A percentile compares a stretch with the other conserved stretches of the same genome.
These are phyloP conservation scores for Apis mellifera DNA, from an alignment of 1,140 invertebrate species.

Conservation along the genomic window Amel_HAv3.1 CM009946.2:5081001-5081500, in stretches of 20 bases:
- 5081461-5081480: constrained; percentile 73
- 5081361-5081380: constrained; percentile 80
- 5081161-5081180: no score
- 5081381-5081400: constrained; percentile 83
- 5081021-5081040: constrained; percentile 83
- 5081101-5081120: background rate
- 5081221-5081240: no score
- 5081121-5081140: background rate
- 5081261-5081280: constrained; percentile 80
- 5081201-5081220: no score
- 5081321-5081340: constrained; percentile 81
- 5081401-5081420: constrained; percentile 83
- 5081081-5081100: constrained; percentile 81
- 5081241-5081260: no score
- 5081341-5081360: constrained; percentile 78
- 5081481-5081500: constrained; percentile 68
- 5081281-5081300: constrained; percentile 77
- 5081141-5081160: no score
- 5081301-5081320: constrained; percentile 77
- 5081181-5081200: no score
- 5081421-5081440: constrained; percentile 82
- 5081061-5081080: constrained; percentile 84
- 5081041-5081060: constrained; percentile 86
- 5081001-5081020: constrained; percentile 85
- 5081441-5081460: constrained; percentile 71